Percentiles rank a stretch among this genome's conserved stretches.
Conservation (phyloP, 2,797 vertebrate genomes). For the Yasuhikotakia modesta region DNA sequence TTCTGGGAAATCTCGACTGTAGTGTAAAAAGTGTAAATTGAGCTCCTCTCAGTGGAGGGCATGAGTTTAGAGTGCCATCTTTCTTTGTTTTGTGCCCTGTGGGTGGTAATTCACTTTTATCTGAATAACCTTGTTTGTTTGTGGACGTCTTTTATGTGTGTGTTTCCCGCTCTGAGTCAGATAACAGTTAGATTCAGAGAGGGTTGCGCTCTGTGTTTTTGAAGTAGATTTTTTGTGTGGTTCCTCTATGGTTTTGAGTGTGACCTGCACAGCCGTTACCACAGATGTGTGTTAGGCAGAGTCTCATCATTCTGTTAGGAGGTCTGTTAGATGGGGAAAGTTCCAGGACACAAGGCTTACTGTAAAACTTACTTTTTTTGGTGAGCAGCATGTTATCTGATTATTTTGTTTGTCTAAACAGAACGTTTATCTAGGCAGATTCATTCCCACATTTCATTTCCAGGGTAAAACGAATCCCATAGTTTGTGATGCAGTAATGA, state of each 20-base stretch:
- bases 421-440: slow-evolving; percentile 3
- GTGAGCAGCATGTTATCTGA: slow-evolving; percentile 13
- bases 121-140: slow-evolving; percentile 48
- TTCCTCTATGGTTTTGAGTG: slow-evolving; percentile 10
- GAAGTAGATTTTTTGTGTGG: too few relatives aligned
- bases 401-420: slow-evolving; percentile 24
- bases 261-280: slow-evolving; percentile 14
- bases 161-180: slow-evolving; percentile 39
- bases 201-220: slow-evolving; percentile 11
- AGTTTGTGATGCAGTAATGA: slow-evolving; percentile 25
- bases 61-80: slow-evolving; percentile 2
- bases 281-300: slow-evolving; percentile 28
- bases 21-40: slow-evolving; percentile 30
- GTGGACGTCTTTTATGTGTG: slow-evolving; percentile 27
- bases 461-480: not conserved
- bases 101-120: slow-evolving; percentile 38
- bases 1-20: slow-evolving; percentile 4
- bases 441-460: slow-evolving; percentile 7
- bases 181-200: slow-evolving; percentile 36
- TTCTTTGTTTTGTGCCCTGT: slow-evolving; percentile 21
- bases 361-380: not conserved
- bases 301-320: slow-evolving; percentile 5
- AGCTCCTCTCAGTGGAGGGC: not conserved
- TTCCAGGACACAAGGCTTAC: not conserved
- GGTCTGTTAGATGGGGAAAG: slow-evolving; percentile 32